Percentiles rank a stretch among this genome's conserved stretches.
Conservation (phyloP, 2,888 invertebrate species). For the Anoplius nigerrimus region DNA sequence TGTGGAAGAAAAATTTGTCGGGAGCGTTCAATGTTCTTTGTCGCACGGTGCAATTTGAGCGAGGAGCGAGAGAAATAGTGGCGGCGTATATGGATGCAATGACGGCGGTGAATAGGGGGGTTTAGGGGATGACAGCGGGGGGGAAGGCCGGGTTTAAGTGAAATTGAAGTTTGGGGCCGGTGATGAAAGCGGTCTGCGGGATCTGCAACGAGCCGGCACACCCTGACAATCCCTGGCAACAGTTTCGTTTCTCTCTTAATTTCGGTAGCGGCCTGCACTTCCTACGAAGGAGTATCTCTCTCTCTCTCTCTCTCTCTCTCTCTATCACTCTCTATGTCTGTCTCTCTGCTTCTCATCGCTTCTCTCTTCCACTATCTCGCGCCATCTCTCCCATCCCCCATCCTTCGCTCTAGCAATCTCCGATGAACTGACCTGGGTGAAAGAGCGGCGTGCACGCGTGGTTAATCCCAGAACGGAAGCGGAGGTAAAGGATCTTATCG, state of each 20-base stretch:
- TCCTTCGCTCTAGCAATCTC: background rate
- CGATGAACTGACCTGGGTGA: background rate
- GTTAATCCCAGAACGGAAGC: slow-evolving; percentile 32
- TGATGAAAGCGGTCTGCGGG: slow-evolving; percentile 53
- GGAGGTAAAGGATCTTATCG: no score
- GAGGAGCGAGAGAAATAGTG: background rate
- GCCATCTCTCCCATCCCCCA: background rate
- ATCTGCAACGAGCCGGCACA: slow-evolving; percentile 40
- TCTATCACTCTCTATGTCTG: no score
- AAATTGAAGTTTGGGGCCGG: slow-evolving; percentile 58
- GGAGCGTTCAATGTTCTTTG: no score
- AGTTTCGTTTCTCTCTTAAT: slow-evolving; percentile 59
- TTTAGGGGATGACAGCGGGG: background rate
- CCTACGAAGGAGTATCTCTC: slow-evolving; percentile 9
- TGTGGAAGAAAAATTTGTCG: no score
- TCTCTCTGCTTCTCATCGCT: no score
- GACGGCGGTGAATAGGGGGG: background rate
- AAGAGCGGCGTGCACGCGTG: slow-evolving; percentile 10
- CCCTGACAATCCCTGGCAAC: slow-evolving; percentile 36
- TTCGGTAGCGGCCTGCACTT: slow-evolving; percentile 28
- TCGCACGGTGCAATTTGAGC: background rate
- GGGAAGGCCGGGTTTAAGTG: slow-evolving; percentile 47
- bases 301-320: background rate
- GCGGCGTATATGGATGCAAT: slow-evolving; percentile 1
- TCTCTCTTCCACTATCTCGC: slow-evolving; percentile 1